Conservation (phyloP, 2,113 vertebrate genomes). For the Rostratula benghalensis region DNA sequence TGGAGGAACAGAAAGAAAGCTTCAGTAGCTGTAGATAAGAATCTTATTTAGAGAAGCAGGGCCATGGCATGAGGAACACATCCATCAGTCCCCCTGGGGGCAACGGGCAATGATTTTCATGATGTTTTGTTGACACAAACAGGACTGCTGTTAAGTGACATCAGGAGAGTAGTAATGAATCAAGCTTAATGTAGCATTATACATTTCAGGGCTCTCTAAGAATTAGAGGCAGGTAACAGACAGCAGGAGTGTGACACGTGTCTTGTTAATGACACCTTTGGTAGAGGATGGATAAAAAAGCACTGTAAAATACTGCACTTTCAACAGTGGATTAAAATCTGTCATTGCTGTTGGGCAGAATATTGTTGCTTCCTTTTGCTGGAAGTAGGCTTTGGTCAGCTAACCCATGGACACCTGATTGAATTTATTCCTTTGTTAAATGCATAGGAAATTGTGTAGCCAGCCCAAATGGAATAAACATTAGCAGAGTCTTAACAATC, state of each 20-base stretch:
- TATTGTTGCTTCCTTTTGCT: not conserved
- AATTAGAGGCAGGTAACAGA: not conserved
- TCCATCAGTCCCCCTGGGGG: not conserved
- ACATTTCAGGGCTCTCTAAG: not conserved
- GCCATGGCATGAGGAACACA: not conserved
- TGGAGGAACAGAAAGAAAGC: not conserved
- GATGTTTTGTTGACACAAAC: slow-evolving; percentile 19
- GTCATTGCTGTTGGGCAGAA: not conserved
- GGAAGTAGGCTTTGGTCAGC: not conserved
- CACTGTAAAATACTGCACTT: not conserved
- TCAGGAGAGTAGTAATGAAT: not conserved
- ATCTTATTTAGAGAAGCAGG: not conserved
- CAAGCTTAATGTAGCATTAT: slow-evolving; percentile 2
- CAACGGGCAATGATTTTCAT: not conserved
- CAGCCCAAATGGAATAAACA: not conserved
- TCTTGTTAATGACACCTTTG: not conserved
- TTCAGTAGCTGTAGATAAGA: not conserved
- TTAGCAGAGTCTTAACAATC: not conserved
- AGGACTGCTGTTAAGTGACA: not conserved
- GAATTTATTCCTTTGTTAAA: slow-evolving; percentile 9
- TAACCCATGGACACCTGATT: not conserved
- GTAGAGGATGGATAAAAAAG: not conserved
- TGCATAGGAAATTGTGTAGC: not conserved
- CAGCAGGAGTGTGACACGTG: not conserved
- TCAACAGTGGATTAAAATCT: not conserved